phyloP scores from a whole-genome alignment of 2,113 vertebrate species.

The Megalops atlanticus region DNA sequence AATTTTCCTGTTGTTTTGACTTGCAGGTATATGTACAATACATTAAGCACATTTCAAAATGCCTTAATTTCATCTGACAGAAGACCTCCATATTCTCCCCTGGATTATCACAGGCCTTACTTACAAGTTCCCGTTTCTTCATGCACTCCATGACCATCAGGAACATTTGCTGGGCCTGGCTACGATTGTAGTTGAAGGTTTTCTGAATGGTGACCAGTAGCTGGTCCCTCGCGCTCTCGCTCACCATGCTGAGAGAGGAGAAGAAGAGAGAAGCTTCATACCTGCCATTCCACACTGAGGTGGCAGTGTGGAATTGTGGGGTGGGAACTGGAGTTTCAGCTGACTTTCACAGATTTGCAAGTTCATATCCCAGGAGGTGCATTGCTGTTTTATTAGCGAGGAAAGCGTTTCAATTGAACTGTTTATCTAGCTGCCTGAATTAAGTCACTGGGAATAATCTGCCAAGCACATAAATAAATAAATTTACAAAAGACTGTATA shows the following conservation, averaged over 20 bases:
- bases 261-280: background rate
- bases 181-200: slow-evolving; percentile 92
- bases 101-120: slow-evolving; percentile 50
- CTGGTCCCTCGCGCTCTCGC: slow-evolving; percentile 88
- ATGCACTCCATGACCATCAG: slow-evolving; percentile 93
- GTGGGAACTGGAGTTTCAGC: background rate
- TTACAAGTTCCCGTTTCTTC: slow-evolving; percentile 96
- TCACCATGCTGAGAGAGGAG: slow-evolving; percentile 76
- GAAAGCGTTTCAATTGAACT: background rate
- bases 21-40: background rate
- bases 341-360: no score
- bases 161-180: slow-evolving; percentile 89
- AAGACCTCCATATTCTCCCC: background rate
- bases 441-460: background rate
- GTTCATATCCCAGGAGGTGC: no score
- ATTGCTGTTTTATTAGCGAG: background rate
- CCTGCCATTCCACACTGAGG: background rate
- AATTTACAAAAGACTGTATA: background rate
- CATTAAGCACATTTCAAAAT: background rate
- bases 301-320: background rate
- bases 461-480: background rate
- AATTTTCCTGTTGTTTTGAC: background rate
- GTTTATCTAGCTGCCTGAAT: background rate
- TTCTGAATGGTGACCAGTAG: slow-evolving; percentile 96
- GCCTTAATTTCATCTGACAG: background rate